phyloP scores from a whole-genome alignment of 2,113 vertebrate genomes.

The Peromyscus maniculatus region DNA sequence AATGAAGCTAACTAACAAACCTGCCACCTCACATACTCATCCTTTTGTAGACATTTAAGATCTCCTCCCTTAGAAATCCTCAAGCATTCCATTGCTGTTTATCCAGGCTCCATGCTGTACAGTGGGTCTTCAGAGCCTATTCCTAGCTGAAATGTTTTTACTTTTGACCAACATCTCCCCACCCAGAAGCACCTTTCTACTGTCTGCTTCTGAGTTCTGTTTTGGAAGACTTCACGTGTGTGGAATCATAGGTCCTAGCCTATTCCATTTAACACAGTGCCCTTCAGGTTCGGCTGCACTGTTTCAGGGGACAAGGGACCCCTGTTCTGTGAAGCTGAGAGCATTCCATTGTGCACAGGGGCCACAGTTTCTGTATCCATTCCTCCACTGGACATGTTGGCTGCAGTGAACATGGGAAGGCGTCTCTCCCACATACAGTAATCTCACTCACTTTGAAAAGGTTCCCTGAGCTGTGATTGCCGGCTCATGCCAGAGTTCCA shows the following conservation, averaged over 20 bases:
- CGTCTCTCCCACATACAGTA: neutral
- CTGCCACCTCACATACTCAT: neutral
- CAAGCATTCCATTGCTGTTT: neutral
- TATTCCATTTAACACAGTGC: neutral
- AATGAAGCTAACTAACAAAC: neutral
- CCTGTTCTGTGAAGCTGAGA: neutral
- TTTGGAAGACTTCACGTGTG: neutral
- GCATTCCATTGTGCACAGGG: neutral
- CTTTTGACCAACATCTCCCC: neutral
- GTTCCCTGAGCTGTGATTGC: neutral
- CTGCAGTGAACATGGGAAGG: neutral
- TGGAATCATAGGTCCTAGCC: neutral
- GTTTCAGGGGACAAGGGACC: neutral
- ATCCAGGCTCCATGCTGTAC: neutral
- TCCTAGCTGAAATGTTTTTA: neutral
- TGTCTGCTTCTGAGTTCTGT: neutral
- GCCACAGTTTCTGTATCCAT: neutral
- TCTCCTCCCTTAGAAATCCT: neutral
- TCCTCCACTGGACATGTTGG: neutral
- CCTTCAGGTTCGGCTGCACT: neutral
- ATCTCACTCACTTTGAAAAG: neutral
- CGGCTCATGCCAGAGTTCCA: neutral
- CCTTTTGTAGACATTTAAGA: neutral
- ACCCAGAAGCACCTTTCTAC: neutral
- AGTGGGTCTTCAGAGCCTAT: neutral